phyloP scores from a whole-genome alignment of 2,888 invertebrate species.

The Ceriagrion tenellum region DNA sequence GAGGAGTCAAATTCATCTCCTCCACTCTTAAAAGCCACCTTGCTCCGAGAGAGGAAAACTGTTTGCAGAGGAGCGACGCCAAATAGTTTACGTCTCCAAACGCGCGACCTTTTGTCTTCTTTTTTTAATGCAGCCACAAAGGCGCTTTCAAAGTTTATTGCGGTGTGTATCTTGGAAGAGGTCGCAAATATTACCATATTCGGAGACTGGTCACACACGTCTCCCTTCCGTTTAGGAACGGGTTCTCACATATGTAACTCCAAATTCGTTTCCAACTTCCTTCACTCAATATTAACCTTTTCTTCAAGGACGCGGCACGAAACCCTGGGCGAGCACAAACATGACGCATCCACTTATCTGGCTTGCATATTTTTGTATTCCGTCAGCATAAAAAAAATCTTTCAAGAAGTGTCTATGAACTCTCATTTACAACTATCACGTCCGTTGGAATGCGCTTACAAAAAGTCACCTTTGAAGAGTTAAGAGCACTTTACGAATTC shows the following conservation, averaged over 20 bases:
- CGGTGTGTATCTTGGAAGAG: neutral
- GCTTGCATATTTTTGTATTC: neutral
- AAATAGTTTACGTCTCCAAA: neutral
- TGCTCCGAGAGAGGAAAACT: neutral
- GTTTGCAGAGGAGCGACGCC: neutral
- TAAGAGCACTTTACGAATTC: no score
- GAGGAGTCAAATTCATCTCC: neutral
- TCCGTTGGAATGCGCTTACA: no score
- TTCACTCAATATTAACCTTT: neutral
- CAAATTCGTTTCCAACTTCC: neutral
- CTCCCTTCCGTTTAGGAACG: neutral
- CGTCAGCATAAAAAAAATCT: neutral
- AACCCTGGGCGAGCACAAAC: neutral
- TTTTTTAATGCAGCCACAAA: neutral
- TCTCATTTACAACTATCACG: neutral
- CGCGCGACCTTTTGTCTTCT: neutral
- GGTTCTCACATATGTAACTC: neutral
- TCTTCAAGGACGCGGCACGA: neutral
- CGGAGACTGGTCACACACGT: neutral
- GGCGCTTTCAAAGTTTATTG: neutral
- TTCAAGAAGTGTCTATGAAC: neutral
- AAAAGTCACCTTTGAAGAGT: no score
- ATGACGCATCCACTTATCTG: neutral
- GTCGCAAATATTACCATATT: neutral
- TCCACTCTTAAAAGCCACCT: neutral